These are phyloP conservation scores for Litoditis marina DNA, from an alignment of 2,888 invertebrate genomes.

Conservation along the genomic window DNA sequence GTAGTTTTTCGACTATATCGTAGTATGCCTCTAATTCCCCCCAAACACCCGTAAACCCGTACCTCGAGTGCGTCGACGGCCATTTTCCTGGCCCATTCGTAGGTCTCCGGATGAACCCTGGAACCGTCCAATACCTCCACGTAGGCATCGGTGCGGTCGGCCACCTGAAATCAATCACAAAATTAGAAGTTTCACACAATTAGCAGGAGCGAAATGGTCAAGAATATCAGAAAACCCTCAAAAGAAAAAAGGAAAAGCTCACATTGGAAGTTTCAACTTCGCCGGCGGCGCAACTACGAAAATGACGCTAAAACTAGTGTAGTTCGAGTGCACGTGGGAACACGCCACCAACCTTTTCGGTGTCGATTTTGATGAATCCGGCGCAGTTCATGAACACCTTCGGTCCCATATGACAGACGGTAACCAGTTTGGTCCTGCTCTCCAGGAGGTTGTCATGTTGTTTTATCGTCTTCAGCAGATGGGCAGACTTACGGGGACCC, in stretches of 20 bases:
- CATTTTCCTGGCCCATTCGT: constrained; percentile 99
- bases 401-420: constrained; percentile 92
- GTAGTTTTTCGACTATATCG: neutral
- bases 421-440: constrained; percentile 79
- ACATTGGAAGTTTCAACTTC: neutral
- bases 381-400: constrained; percentile 98
- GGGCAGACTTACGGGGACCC: constrained; percentile 83
- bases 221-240: neutral
- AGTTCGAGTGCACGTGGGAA: too few species aligned
- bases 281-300: too few species aligned
- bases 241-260: neutral
- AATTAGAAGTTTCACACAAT: neutral
- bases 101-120: constrained; percentile 96
- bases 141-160: constrained; percentile 53
- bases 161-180: constrained; percentile 68
- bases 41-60: constrained; percentile 68
- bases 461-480: constrained; percentile 63
- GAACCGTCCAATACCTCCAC: constrained; percentile 83
- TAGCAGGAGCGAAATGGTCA: too few species aligned
- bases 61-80: constrained; percentile 97
- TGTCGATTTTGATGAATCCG: constrained; percentile 97
- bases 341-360: constrained; percentile 74
- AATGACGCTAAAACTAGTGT: too few species aligned
- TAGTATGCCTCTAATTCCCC: constrained; percentile 64
- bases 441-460: constrained; percentile 54